A percentile compares a stretch with the other conserved stretches of the same genome.
Evolutionary conservation across 2,113 vertebrate genomes (phyloP).

Genomic region (Anolis carolinensis): DNA sequence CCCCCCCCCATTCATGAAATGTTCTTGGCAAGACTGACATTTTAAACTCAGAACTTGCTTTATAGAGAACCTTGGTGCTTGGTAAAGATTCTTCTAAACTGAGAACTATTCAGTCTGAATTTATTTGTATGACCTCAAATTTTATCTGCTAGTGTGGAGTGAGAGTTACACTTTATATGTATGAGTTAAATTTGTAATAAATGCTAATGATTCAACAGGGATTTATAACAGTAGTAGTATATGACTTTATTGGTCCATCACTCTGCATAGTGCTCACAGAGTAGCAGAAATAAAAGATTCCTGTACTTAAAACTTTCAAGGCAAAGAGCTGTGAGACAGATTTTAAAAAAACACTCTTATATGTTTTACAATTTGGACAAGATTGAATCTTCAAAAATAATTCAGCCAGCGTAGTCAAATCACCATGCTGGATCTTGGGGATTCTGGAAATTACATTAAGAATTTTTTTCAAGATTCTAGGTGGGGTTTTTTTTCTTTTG

Average conservation of each 20-base stretch:
- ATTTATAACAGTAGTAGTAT: neutral
- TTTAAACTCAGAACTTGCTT: neutral
- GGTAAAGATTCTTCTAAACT: neutral
- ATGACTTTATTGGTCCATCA: neutral
- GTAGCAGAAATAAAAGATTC: neutral
- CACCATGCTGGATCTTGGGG: too few species aligned
- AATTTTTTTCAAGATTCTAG: too few species aligned
- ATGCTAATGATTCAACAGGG: neutral
- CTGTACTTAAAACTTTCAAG: neutral
- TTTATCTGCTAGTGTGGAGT: neutral
- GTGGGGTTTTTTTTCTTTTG: too few species aligned
- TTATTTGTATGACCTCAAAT: neutral
- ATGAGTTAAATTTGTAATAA: neutral
- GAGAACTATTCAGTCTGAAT: fast-evolving
- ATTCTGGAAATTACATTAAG: too few species aligned
- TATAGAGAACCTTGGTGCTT: neutral
- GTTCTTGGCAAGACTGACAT: neutral
- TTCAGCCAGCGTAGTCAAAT: neutral
- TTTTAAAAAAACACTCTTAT: neutral
- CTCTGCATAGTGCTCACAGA: neutral
- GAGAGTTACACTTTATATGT: conserved; percentile 2
- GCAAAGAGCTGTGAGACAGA: neutral
- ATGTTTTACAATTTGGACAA: neutral
- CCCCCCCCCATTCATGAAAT: neutral
- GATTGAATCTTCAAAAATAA: neutral